Evolutionary conservation across 92 coral and sea anemone genomes (phyloP).

Genomic region (Bergia sp.): DNA sequence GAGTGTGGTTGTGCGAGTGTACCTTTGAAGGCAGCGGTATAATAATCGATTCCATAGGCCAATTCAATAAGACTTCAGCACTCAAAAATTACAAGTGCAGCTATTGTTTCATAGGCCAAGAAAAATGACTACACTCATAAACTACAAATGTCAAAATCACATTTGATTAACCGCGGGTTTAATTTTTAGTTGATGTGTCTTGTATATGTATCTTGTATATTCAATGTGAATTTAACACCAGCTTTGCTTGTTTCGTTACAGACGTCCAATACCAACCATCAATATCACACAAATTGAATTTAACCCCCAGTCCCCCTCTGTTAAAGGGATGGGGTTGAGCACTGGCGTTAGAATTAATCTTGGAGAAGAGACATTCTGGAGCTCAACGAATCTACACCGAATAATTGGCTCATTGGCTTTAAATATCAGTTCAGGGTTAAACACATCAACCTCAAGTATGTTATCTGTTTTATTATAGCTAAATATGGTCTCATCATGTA

Average conservation of each 20-base stretch:
- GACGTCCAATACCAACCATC: slow-evolving; percentile 23
- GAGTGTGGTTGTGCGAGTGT: too few relatives aligned
- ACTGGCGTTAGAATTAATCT: slow-evolving; percentile 26
- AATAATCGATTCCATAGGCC: too few relatives aligned
- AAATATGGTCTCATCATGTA: background rate
- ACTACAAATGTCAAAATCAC: background rate
- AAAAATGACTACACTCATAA: background rate
- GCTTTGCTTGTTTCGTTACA: background rate
- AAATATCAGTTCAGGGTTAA: slow-evolving; percentile 20
- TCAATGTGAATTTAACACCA: background rate
- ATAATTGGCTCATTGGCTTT: slow-evolving; percentile 18
- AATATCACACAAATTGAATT: background rate
- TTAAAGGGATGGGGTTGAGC: background rate
- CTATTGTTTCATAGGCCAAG: background rate
- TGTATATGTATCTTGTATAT: too few relatives aligned
- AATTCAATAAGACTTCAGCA: background rate
- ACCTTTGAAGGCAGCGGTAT: too few relatives aligned
- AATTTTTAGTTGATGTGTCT: background rate
- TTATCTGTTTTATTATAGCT: background rate
- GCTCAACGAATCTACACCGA: slow-evolving; percentile 28
- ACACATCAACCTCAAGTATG: slow-evolving; percentile 15
- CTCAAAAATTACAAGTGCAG: background rate
- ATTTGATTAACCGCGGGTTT: background rate
- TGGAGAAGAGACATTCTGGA: slow-evolving; percentile 15
- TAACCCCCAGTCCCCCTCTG: slow-evolving; percentile 34